Conservation (phyloP, 1,140 invertebrate species). For the Drosophila obscura region DNA sequence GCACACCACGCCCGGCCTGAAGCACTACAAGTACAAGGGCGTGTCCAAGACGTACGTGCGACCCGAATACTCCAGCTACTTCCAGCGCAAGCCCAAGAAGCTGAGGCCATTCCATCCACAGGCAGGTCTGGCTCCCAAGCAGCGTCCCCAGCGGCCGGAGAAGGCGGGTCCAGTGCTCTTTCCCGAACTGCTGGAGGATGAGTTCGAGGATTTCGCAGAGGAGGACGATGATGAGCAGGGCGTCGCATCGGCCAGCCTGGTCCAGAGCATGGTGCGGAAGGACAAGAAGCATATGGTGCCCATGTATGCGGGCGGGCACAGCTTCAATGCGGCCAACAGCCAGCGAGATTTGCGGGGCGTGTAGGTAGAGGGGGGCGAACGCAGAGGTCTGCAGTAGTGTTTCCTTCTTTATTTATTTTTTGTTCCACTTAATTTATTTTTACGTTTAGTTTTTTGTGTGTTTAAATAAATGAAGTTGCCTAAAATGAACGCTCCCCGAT, state of each 20-base stretch:
- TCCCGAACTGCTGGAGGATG: constrained; percentile 40
- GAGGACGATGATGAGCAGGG: constrained; percentile 65
- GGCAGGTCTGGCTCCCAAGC: constrained; percentile 2
- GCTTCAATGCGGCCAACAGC: constrained; percentile 40
- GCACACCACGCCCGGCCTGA: constrained; percentile 81
- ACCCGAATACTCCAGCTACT: constrained; percentile 78
- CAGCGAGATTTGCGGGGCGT: constrained; percentile 53
- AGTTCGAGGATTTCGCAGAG: constrained; percentile 49
- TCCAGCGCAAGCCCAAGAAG: constrained; percentile 77
- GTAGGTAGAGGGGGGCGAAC: not conserved
- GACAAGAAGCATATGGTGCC: constrained; percentile 79
- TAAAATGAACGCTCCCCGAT: not conserved
- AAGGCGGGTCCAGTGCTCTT: constrained; percentile 62
- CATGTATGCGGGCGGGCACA: constrained; percentile 71
- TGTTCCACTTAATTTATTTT: constrained; percentile 70
- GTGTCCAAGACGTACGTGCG: constrained; percentile 54
- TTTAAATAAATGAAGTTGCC: constrained; percentile 45
- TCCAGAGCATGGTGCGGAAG: constrained; percentile 74
- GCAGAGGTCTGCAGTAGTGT: constrained; percentile 9
- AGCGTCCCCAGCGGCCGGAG: constrained; percentile 27
- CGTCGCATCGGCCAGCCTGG: constrained; percentile 68
- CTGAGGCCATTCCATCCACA: constrained; percentile 18
- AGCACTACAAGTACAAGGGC: constrained; percentile 77
- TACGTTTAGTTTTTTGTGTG: constrained; percentile 41
- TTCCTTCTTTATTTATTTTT: constrained; percentile 59